These are phyloP conservation scores for Notiomystis cincta DNA, from an alignment of 2,113 vertebrate genomes.

Conservation along the genomic window DNA sequence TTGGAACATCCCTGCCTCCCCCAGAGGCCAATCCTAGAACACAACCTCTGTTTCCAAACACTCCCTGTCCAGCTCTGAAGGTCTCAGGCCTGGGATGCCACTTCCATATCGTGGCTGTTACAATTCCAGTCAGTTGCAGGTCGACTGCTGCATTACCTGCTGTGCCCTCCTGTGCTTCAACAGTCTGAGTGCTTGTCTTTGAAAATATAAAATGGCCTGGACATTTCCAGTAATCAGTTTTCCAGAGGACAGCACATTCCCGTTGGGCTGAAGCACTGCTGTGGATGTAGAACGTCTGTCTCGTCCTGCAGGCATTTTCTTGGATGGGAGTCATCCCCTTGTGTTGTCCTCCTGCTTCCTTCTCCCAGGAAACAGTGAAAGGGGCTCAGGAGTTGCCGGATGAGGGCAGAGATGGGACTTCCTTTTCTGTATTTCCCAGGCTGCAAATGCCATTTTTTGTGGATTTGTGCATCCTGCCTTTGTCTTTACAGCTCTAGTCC, in stretches of 20 bases:
- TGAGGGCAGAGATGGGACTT: neutral
- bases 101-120: slow-evolving; percentile 15
- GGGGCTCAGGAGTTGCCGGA: neutral
- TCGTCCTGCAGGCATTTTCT: slow-evolving; percentile 33
- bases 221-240: neutral
- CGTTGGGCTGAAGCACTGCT: neutral
- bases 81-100: neutral
- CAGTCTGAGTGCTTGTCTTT: neutral
- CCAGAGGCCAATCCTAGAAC: neutral
- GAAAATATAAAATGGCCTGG: neutral
- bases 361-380: neutral
- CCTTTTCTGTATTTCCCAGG: neutral
- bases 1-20: neutral
- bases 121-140: slow-evolving; percentile 30
- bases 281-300: neutral
- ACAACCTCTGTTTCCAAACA: neutral
- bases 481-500: neutral
- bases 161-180: neutral
- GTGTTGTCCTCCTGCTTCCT: neutral
- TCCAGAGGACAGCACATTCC: slow-evolving; percentile 9
- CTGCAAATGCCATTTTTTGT: neutral
- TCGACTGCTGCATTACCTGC: neutral
- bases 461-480: neutral
- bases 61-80: neutral
- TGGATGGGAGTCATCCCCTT: slow-evolving; percentile 52